Evolutionary conservation across 1,140 invertebrate species (phyloP), one percentile per base, ranked within the genome.

Genomic region (Drosophila micromelanica): DNA sequence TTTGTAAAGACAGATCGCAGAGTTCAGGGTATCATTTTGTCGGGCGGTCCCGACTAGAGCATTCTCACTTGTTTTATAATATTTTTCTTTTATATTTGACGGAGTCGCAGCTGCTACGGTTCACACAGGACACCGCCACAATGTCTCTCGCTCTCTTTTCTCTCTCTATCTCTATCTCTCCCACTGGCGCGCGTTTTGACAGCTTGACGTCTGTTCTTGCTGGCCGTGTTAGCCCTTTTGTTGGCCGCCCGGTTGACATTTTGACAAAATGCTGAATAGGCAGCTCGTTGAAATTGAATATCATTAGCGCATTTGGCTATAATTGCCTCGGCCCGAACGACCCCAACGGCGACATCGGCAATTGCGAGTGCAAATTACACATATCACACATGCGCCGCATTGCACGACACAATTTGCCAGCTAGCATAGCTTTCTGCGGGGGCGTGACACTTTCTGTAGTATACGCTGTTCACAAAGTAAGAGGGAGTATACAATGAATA

Each of bases 211-310:
- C 55, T 49, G 45, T 46, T 60, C 48, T 48, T 82, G 30, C 35
- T 54, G 32, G 27, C 27, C 27, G 13, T 69, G 30, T 56, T 71
- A 43, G 48, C 56, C 65, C 37, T 68, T 57, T 72, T 76, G 70
- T 74, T 54, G 69, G 62, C 45, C 45, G 45, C 27, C 30, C 49
- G 81, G 40, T 80, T 80, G 80, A 85, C 80, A 81, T 80, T 85
- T 70, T 52, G 81, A 85, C 80, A 86, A 85, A 85, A 86, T 42
- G 81, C 64, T 69, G 64, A 61, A 49, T 57, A 51, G 68, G 40
- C 49, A 57, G 45, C 70, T 68, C 55, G 51, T 71, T 77, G 61
- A 81, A 85, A 81, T 85, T 81, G 81, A 85, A 85, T 86, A 78
- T 85, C 69, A 87, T 85, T 85, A 80, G 81, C 77, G 76, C 70